These are phyloP conservation scores for Lepidochitona cinerea DNA, from an alignment of 2,888 invertebrate genomes.

Conservation along the genomic window DNA sequence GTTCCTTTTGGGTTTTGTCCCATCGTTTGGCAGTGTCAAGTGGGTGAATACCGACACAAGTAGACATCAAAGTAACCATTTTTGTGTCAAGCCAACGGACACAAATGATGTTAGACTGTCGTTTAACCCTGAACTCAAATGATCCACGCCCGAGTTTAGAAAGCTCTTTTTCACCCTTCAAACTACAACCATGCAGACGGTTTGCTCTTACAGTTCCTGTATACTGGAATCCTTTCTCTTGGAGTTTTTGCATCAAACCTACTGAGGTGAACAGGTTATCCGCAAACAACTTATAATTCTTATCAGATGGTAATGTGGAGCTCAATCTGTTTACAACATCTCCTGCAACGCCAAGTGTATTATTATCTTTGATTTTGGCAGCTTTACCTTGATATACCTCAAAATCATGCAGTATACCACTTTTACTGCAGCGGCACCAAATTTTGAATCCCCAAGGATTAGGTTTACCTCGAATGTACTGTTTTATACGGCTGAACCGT, in stretches of 20 bases:
- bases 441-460: background rate
- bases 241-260: constrained; percentile 12
- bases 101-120: background rate
- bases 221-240: constrained; percentile 16
- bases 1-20: constrained; percentile 6
- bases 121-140: constrained; percentile 3
- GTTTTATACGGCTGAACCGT: background rate
- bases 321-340: constrained; percentile 21
- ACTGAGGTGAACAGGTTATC: constrained; percentile 26
- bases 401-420: constrained; percentile 2
- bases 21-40: constrained; percentile 9
- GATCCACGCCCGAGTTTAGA: background rate
- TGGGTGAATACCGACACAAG: background rate
- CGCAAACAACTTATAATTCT: constrained; percentile 27
- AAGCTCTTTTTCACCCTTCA: background rate
- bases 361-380: background rate
- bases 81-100: constrained; percentile 13
- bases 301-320: constrained; percentile 8
- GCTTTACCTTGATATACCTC: background rate
- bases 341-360: constrained; percentile 13
- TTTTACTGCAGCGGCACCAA: background rate
- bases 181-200: background rate
- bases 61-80: constrained; percentile 4
- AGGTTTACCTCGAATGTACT: background rate
- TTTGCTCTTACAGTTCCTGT: constrained; percentile 23